Percentiles rank a stretch among this genome's conserved stretches.
phyloP scores from a whole-genome alignment of 2,888 invertebrate genomes.

The Cheilosia urbana region DNA sequence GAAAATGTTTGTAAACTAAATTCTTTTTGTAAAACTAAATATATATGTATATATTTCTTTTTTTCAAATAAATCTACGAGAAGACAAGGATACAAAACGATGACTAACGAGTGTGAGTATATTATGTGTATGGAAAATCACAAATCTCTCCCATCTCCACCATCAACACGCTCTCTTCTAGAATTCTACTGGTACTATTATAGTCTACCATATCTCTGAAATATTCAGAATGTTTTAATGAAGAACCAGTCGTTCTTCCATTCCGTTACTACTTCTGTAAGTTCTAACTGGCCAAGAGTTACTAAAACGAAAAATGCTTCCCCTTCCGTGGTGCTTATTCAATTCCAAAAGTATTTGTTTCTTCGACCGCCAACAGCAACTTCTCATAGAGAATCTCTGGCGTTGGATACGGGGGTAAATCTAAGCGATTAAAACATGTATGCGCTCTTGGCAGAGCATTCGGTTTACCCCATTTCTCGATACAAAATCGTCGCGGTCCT shows the following conservation, averaged over 20 bases:
- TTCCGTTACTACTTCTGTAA: slow-evolving; percentile 39
- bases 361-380: slow-evolving; percentile 95
- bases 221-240: slow-evolving; percentile 66
- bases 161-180: slow-evolving; percentile 18
- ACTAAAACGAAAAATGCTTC: slow-evolving; percentile 20
- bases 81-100: neutral
- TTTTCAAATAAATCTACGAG: neutral
- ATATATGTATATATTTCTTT: neutral
- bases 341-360: slow-evolving; percentile 98
- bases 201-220: slow-evolving; percentile 61
- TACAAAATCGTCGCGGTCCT: slow-evolving; percentile 97
- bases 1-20: neutral
- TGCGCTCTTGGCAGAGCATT: slow-evolving; percentile 97
- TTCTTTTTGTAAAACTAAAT: neutral
- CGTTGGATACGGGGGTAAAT: slow-evolving; percentile 97
- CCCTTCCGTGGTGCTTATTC: slow-evolving; percentile 84
- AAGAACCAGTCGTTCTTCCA: slow-evolving; percentile 35
- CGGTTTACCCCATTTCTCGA: slow-evolving; percentile 98
- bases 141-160: slow-evolving; percentile 5
- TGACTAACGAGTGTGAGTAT: neutral
- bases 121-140: slow-evolving; percentile 8
- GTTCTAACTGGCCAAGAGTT: slow-evolving; percentile 60
- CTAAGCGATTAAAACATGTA: slow-evolving; percentile 98
- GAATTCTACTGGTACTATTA: slow-evolving; percentile 28
- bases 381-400: slow-evolving; percentile 96